Conservation (phyloP, 1,140 invertebrate species). For the Conopomorpha cramerella region DNA sequence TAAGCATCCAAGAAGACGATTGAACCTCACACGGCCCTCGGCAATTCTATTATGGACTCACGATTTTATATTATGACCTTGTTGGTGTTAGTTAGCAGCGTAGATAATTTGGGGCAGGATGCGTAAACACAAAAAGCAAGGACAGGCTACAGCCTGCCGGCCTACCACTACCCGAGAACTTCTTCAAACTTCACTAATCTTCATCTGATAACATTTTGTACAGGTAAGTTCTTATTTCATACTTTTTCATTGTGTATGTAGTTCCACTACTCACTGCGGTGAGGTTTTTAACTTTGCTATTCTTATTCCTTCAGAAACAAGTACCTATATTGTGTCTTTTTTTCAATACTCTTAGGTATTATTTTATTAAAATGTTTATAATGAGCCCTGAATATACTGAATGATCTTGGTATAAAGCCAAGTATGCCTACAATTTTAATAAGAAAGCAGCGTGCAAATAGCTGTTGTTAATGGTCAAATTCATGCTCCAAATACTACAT, state of each 20-base stretch:
- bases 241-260: no score
- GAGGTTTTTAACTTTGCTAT: not conserved
- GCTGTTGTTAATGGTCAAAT: no score
- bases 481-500: no score
- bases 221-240: constrained; percentile 21
- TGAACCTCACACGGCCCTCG: constrained; percentile 43
- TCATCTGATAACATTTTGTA: constrained; percentile 39
- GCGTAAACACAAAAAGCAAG: constrained; percentile 55
- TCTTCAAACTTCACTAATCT: constrained; percentile 26
- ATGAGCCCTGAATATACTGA: no score
- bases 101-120: constrained; percentile 44
- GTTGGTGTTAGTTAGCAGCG: constrained; percentile 42
- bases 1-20: constrained; percentile 40
- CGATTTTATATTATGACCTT: constrained; percentile 43
- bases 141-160: constrained; percentile 47
- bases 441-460: no score
- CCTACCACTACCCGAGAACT: constrained; percentile 40
- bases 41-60: constrained; percentile 54
- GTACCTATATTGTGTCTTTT: not conserved
- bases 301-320: not conserved
- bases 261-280: no score
- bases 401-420: no score
- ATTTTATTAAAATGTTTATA: no score
- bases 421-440: no score
- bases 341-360: no score